Evolutionary conservation across 1,140 invertebrate species (phyloP).

Genomic region (Drosophila rufa): DNA sequence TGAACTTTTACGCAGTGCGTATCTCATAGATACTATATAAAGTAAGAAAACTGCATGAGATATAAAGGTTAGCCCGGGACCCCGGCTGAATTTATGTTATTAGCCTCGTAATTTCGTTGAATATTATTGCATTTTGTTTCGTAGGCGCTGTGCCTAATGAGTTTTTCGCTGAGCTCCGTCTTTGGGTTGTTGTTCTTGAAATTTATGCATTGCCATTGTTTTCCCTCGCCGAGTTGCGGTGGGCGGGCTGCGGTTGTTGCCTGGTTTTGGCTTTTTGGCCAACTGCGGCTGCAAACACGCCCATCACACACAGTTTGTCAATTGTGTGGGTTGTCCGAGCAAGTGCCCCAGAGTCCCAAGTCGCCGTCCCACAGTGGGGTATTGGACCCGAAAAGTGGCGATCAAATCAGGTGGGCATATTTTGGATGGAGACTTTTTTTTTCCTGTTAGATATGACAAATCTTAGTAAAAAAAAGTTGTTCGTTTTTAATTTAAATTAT

Average conservation of each 20-base stretch:
- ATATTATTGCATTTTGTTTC: constrained; percentile 79
- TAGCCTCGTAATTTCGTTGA: constrained; percentile 74
- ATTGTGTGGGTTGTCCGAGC: constrained; percentile 43
- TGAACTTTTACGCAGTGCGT: constrained; percentile 79
- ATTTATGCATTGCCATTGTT: constrained; percentile 70
- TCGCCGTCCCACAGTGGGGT: background rate
- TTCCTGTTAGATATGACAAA: too few relatives aligned
- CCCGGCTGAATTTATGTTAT: constrained; percentile 73
- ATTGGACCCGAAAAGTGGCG: too few relatives aligned
- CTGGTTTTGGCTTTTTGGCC: constrained; percentile 28
- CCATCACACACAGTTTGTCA: constrained; percentile 34
- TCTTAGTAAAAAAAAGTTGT: too few relatives aligned
- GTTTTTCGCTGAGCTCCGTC: constrained; percentile 62
- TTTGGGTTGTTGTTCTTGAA: constrained; percentile 59
- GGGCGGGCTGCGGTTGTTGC: constrained; percentile 39
- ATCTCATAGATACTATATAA: constrained; percentile 65
- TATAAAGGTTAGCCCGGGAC: constrained; percentile 14
- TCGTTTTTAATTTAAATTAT: too few relatives aligned
- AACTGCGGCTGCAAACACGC: constrained; percentile 11
- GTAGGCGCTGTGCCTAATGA: constrained; percentile 79
- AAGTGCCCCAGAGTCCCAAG: constrained; percentile 22
- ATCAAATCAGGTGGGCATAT: too few relatives aligned
- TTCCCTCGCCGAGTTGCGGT: constrained; percentile 20
- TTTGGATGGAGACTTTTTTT: too few relatives aligned
- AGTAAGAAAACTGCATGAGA: constrained; percentile 1